Evolutionary conservation across 2,797 vertebrate genomes (phyloP).

Genomic region (Chrysocyon brachyurus): DNA sequence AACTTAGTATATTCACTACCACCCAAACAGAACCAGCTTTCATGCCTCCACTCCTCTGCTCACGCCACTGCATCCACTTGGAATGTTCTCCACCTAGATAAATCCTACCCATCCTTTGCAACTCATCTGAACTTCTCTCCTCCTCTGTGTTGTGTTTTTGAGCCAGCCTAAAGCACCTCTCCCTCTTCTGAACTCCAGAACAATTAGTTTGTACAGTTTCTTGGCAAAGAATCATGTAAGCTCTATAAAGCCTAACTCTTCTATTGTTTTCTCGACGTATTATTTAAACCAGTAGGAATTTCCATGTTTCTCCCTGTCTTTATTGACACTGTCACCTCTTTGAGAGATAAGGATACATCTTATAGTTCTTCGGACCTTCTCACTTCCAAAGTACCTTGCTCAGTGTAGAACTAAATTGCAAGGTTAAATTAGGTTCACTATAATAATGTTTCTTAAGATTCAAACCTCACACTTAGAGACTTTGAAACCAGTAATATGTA

Average conservation of each 20-base stretch:
- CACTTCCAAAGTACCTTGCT: background rate
- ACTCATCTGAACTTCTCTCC: background rate
- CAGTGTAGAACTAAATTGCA: background rate
- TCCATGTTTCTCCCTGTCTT: background rate
- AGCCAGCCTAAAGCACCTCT: background rate
- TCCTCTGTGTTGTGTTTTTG: background rate
- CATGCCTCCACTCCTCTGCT: background rate
- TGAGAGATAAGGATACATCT: background rate
- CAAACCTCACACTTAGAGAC: slow-evolving; percentile 28
- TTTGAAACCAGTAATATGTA: background rate
- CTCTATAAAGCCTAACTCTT: background rate
- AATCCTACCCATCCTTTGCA: background rate
- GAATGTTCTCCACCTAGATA: slow-evolving; percentile 69
- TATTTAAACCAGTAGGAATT: background rate
- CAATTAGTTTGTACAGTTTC: slow-evolving; percentile 45
- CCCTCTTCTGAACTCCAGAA: slow-evolving; percentile 52
- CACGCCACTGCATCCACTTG: slow-evolving; percentile 18
- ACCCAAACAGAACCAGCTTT: slow-evolving; percentile 51
- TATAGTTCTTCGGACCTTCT: background rate
- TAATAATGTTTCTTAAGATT: slow-evolving; percentile 32
- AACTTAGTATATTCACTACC: background rate
- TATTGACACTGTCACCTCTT: background rate
- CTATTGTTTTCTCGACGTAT: background rate
- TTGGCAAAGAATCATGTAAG: slow-evolving; percentile 34
- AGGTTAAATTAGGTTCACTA: slow-evolving; percentile 28